phyloP scores from a whole-genome alignment of 2,113 vertebrate genomes.

The Macaca mulatta region DNA sequence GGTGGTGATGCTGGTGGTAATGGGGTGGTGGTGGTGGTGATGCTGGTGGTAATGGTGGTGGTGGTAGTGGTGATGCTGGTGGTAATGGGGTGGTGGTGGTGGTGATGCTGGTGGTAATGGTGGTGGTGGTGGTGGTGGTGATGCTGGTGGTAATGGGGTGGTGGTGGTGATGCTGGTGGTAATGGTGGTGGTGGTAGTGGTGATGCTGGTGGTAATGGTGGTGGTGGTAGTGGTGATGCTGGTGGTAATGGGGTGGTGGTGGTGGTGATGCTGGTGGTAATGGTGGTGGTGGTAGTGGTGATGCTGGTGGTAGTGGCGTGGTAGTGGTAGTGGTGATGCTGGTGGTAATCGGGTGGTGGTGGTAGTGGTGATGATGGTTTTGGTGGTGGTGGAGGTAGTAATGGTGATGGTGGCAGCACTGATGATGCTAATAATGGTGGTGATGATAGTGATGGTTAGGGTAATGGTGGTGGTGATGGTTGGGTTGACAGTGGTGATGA shows the following conservation, averaged over 20 bases:
- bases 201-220: too few relatives aligned
- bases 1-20: rapidly evolving
- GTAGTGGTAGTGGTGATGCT: background rate
- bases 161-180: too few relatives aligned
- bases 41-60: rapidly evolving
- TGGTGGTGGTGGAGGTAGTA: too few relatives aligned
- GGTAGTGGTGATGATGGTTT: rapidly evolving
- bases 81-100: too few relatives aligned
- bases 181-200: too few relatives aligned
- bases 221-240: rapidly evolving
- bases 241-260: rapidly evolving
- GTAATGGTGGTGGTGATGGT: background rate
- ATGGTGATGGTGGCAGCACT: rapidly evolving
- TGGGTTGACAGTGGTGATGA: background rate
- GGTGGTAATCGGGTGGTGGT: rapidly evolving
- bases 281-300: rapidly evolving
- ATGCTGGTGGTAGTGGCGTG: rapidly evolving
- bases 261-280: too few relatives aligned
- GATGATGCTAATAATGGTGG: rapidly evolving
- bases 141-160: too few relatives aligned
- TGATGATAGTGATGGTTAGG: rapidly evolving
- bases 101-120: too few relatives aligned
- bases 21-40: rapidly evolving
- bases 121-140: too few relatives aligned
- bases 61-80: too few relatives aligned